A percentile compares a stretch with the other conserved stretches of the same genome.
phyloP scores from a whole-genome alignment of 2,113 vertebrate species.

The Tinamus guttatus region DNA sequence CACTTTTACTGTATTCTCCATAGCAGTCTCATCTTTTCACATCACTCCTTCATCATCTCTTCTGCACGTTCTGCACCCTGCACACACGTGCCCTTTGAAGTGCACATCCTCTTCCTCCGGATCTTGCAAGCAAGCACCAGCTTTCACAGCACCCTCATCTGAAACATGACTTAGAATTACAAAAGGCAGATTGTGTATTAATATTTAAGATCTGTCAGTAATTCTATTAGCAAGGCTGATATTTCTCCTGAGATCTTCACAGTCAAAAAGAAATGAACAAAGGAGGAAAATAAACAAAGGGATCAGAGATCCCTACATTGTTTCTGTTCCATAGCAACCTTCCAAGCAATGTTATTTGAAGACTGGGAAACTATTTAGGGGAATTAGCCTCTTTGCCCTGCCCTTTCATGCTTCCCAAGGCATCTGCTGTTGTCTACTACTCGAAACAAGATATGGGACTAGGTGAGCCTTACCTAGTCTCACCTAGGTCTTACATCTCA shows the following conservation, averaged over 20 bases:
- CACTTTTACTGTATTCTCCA: neutral
- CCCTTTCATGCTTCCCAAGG: neutral
- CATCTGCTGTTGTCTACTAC: neutral
- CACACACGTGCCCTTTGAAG: neutral
- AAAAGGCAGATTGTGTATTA: constrained; percentile 28
- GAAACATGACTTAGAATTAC: neutral
- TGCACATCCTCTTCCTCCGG: neutral
- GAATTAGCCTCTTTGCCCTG: neutral
- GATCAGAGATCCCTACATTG: neutral
- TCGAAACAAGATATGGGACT: neutral
- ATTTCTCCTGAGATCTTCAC: neutral
- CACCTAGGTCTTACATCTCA: neutral
- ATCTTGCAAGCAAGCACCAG: constrained; percentile 23
- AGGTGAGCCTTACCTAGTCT: neutral
- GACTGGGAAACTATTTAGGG: neutral
- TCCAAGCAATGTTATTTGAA: neutral
- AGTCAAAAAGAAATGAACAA: neutral
- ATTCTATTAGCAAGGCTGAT: neutral
- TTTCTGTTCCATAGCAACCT: neutral
- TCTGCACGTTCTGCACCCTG: constrained; percentile 17
- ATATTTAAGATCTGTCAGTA: constrained; percentile 31
- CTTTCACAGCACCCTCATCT: neutral
- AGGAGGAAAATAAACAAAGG: neutral
- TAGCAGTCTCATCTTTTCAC: constrained; percentile 27
- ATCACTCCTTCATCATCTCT: neutral